Conservation (phyloP, 2,113 vertebrate species). For the Pica pica region DNA sequence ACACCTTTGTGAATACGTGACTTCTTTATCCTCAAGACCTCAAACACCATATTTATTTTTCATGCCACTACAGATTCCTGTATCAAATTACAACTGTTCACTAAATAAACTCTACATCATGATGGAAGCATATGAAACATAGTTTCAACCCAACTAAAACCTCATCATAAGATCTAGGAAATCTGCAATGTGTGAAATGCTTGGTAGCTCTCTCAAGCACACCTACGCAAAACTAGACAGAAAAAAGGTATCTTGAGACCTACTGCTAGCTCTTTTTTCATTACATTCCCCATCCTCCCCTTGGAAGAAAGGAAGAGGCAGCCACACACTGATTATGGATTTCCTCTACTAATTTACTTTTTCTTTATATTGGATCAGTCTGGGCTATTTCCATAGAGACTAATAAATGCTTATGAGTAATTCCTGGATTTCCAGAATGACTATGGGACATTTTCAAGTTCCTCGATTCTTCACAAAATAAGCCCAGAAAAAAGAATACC, state of each 20-base stretch:
- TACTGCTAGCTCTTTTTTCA: background rate
- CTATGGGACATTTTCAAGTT: background rate
- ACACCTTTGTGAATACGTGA: background rate
- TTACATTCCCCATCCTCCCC: background rate
- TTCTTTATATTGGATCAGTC: background rate
- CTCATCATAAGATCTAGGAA: background rate
- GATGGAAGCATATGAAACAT: background rate
- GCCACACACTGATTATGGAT: background rate
- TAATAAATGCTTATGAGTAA: background rate
- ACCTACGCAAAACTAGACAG: background rate
- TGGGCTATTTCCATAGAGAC: background rate
- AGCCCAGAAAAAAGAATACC: background rate
- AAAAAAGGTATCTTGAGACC: background rate
- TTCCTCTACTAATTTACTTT: background rate
- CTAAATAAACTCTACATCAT: background rate
- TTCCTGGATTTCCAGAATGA: background rate
- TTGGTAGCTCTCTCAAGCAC: background rate
- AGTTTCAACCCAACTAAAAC: background rate
- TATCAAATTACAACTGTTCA: background rate
- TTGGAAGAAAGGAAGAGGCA: background rate
- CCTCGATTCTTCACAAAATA: background rate
- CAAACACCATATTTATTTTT: background rate
- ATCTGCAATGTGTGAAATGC: accelerated
- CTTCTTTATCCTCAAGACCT: background rate
- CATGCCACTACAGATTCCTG: background rate